These are phyloP conservation scores for Oncorhynchus keta DNA, from an alignment of 2,113 vertebrate genomes.

Conservation along the genomic window DNA sequence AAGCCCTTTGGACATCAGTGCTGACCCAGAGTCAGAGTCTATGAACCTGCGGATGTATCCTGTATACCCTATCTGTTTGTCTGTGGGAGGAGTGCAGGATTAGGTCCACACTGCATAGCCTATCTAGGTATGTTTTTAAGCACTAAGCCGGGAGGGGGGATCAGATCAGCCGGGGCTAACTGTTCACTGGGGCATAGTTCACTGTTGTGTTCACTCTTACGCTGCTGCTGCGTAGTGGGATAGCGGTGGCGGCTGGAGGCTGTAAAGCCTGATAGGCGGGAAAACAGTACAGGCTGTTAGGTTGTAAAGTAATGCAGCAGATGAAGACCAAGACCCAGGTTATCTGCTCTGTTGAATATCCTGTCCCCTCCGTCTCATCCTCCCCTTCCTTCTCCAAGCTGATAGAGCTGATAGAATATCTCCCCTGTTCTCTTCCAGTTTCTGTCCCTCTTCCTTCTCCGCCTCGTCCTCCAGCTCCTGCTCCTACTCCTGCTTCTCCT, in stretches of 20 bases:
- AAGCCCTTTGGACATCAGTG: no score
- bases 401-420: no score
- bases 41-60: slow-evolving; percentile 8
- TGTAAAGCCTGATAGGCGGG: neutral
- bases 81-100: slow-evolving; percentile 30
- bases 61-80: slow-evolving; percentile 6
- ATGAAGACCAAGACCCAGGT: slow-evolving; percentile 29
- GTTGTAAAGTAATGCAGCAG: neutral
- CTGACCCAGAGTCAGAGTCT: no score
- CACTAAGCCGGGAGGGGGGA: slow-evolving; percentile 51
- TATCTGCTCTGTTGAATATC: slow-evolving; percentile 12
- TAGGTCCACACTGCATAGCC: slow-evolving; percentile 32
- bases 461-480: neutral
- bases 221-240: neutral
- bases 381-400: neutral
- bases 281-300: neutral
- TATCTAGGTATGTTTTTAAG: slow-evolving; percentile 56
- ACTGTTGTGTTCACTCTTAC: slow-evolving; percentile 9
- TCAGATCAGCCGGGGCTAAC: slow-evolving; percentile 60
- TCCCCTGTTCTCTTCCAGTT: neutral
- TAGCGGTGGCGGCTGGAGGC: neutral
- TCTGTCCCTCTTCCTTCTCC: neutral
- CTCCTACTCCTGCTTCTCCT: no score
- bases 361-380: neutral
- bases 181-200: slow-evolving; percentile 45